Base-by-base conservation (phyloP, 1,140 invertebrate genomes). In the Melanaphis sacchari region DNA sequence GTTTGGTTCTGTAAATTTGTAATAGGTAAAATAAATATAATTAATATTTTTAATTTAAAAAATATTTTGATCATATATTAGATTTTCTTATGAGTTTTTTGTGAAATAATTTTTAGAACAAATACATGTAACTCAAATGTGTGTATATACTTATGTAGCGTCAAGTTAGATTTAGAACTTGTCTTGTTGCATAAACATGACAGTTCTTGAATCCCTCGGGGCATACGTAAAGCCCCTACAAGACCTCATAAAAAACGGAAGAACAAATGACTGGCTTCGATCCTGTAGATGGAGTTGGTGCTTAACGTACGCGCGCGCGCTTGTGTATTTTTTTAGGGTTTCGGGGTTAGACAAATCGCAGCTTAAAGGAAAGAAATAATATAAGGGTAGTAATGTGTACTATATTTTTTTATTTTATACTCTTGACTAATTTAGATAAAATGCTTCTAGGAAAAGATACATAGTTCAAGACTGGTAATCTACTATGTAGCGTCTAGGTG, bases 101-200 rank as follows among this genome's bases (percentile, higher is more conserved):
- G 52, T n/a, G 36, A 26, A 40, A 90, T 54, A 38, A 90, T 90
- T 31, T 90, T 90, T 66, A 43, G 11, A 66, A 66, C 26, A 66
- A 21, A 90, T 40, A n/a, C 11, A 21, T 26, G 18, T 90, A 90
- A 59, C 26, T 0, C 9, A 90, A 41, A 66, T 31, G 41, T 91
- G 22, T 46, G 41, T 76, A n/a, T 76, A 92, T 89, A 26, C 9
- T 22, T 54, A 93, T 36, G 38, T 66, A 49, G 91, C 40, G 49
- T 93, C 91, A 93, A 93, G 91, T 93, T 84, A 93, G 91, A 93
- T 93, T 93, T 93, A 92, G 81, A 36, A 85, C 76, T 84, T 49
- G 76, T 85, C 91, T 38, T 36, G 81, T 85, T 85, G 91, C 46
- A 93, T 52, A 93, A 46, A 85, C 76, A 49, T 54, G 91, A 93